Conservation (phyloP, 2,797 vertebrate genomes). For the Staurois parvus region DNA sequence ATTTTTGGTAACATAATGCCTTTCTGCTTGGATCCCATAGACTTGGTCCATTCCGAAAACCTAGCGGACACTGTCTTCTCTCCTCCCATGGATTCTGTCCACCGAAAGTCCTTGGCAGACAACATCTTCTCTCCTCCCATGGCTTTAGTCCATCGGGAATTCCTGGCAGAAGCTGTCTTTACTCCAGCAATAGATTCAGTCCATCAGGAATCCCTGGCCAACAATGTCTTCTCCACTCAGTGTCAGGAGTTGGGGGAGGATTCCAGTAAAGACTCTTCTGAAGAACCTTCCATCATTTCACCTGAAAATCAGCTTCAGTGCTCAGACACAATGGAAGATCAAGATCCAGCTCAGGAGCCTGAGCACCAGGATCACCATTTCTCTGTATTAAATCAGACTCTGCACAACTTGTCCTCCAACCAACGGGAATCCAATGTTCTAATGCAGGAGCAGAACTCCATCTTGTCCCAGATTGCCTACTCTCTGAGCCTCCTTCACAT, state of each 20-base stretch:
- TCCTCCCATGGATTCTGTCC: not conserved
- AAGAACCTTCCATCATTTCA: slow-evolving; percentile 17
- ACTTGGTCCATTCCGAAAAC: not conserved
- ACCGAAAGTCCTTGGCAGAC: not conserved
- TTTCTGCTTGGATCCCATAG: slow-evolving; percentile 21
- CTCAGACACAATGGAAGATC: slow-evolving; percentile 8
- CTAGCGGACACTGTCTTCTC: no score
- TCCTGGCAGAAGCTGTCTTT: not conserved
- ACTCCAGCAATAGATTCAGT: not conserved
- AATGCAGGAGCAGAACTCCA: slow-evolving; percentile 52
- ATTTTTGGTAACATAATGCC: not conserved
- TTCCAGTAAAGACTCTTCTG: slow-evolving; percentile 39
- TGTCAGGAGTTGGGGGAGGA: slow-evolving; percentile 14
- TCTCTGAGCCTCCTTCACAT: slow-evolving; percentile 41
- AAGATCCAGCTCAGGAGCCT: not conserved
- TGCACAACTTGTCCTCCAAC: slow-evolving; percentile 28
- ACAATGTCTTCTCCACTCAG: not conserved
- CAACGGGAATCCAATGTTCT: slow-evolving; percentile 42
- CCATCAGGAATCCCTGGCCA: not conserved
- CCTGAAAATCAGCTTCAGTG: not conserved
- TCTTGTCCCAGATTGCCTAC: slow-evolving; percentile 45
- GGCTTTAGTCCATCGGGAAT: no score
- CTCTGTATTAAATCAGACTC: slow-evolving; percentile 13
- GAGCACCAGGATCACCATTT: slow-evolving; percentile 1
- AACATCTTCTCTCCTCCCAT: not conserved